Conservation (phyloP, 2,888 invertebrate genomes). For the Fragum whitleyi region DNA sequence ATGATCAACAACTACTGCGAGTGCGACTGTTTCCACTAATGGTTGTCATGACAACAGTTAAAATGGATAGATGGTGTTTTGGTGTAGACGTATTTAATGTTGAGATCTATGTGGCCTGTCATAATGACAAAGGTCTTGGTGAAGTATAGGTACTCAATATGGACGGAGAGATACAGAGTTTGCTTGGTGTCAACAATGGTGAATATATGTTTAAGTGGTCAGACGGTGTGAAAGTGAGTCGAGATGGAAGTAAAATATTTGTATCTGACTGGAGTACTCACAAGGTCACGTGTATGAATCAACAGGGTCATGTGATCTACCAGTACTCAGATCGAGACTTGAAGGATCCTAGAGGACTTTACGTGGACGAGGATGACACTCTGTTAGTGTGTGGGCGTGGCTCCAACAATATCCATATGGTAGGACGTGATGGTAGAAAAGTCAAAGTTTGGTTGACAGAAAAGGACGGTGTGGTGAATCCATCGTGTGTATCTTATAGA, state of each 20-base stretch:
- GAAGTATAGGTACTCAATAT: slow-evolving; percentile 1
- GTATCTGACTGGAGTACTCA: not conserved
- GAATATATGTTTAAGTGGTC: not conserved
- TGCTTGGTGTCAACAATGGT: not conserved
- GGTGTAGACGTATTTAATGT: not conserved
- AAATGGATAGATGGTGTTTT: not conserved
- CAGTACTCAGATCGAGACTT: slow-evolving; percentile 3
- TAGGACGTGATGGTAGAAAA: slow-evolving; percentile 9
- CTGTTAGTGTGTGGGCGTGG: not conserved
- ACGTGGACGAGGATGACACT: not conserved
- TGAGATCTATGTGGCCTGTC: slow-evolving; percentile 6
- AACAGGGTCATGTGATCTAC: slow-evolving; percentile 11
- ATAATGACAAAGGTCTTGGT: not conserved
- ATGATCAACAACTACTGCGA: not conserved
- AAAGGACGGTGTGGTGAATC: not conserved
- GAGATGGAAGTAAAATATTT: slow-evolving; percentile 1
- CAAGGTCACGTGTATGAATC: not conserved
- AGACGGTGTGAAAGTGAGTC: not conserved
- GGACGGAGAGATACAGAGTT: not conserved
- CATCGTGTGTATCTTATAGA: not conserved
- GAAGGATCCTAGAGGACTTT: not conserved
- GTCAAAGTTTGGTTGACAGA: not conserved
- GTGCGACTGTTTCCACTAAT: not conserved
- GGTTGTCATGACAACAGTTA: not conserved
- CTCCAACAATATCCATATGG: not conserved